Evolutionary conservation across 23 tunicate genomes (phyloP), one percentile per base, ranked within the genome.

Genomic region (Halocynthia roretzi): DNA sequence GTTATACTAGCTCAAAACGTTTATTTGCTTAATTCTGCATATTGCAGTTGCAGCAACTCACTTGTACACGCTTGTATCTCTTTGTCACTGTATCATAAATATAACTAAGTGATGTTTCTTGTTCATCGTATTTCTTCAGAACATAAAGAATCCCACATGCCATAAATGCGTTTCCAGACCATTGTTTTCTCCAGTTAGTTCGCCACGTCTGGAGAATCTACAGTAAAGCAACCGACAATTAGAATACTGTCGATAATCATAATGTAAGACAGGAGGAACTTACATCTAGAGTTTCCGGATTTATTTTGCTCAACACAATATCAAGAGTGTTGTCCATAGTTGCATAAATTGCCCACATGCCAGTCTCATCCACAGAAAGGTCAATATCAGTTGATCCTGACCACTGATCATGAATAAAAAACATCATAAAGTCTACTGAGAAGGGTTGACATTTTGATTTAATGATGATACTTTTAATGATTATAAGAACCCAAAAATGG

Each of bases 151-250:
- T 85, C 19, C 96, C 99, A 73, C 99, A 96, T 57, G 72, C 82
- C 96, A 96, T 89, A 68, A 96, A 96, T 51, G 99, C 99, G 75
- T 96, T 96, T 15, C 85, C 93, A 52, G 89, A 79, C 99, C 99
- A 96, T 75, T 90, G 99, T 68, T 96, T 96, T 54, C 99, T 76
- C 99, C 93, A 90, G 57, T 96, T 96, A 8, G 99, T 96, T 51
- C 71, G 61, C 87, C 91, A 96, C 8, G 99, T 88, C n/a, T 82
- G 75, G 8, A 81, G n/a, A 7, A 95, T 55, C 90, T 94, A 53
- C 14, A 83, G 64, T 4, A 18, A 18, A 18, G 64, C 64, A 60
- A 15, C 17, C 18, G 18, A 60, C 17, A 15, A 4, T 0, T 60
- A 60, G 2, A 18, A 60, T 15, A 60, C 22, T 67, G 19, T 15